Evolutionary conservation across 2,888 invertebrate species (phyloP).

Genomic region (Hylaea fasciaria): DNA sequence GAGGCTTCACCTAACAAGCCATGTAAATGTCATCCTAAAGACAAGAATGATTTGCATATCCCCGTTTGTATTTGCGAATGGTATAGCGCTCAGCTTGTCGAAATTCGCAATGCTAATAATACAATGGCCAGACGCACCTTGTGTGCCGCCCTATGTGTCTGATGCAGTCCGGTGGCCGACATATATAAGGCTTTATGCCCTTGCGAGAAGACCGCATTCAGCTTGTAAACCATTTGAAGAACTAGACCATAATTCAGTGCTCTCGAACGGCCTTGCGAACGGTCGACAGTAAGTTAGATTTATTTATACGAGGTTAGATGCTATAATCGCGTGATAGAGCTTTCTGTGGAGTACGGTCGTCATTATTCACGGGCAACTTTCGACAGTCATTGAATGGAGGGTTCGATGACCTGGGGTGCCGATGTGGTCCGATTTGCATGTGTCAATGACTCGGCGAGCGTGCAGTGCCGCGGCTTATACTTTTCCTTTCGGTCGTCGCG

Average conservation of each 20-base stretch:
- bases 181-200: slow-evolving; percentile 59
- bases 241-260: slow-evolving; percentile 66
- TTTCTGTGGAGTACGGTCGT: slow-evolving; percentile 58
- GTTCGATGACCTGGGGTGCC: slow-evolving; percentile 76
- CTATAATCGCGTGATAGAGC: slow-evolving; percentile 65
- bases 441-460: slow-evolving; percentile 81
- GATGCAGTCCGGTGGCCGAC: slow-evolving; percentile 48
- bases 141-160: slow-evolving; percentile 63
- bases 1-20: slow-evolving; percentile 54
- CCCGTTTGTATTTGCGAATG: slow-evolving; percentile 72
- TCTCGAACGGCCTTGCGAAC: slow-evolving; percentile 57
- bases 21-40: slow-evolving; percentile 63
- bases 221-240: slow-evolving; percentile 54
- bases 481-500: slow-evolving; percentile 79
- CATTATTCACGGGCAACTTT: slow-evolving; percentile 76
- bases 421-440: slow-evolving; percentile 81
- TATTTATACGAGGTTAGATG: slow-evolving; percentile 61
- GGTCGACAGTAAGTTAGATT: slow-evolving; percentile 61
- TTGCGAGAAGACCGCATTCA: slow-evolving; percentile 52
- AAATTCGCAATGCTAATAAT: slow-evolving; percentile 81
- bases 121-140: slow-evolving; percentile 77
- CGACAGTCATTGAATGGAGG: slow-evolving; percentile 82
- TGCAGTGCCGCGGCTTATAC: slow-evolving; percentile 69
- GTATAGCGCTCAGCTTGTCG: slow-evolving; percentile 72
- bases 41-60: slow-evolving; percentile 72